A percentile compares a stretch with the other conserved stretches of the same genome.
Conservation (phyloP, 2,113 vertebrate species). For the Eulemur rufifrons region DNA sequence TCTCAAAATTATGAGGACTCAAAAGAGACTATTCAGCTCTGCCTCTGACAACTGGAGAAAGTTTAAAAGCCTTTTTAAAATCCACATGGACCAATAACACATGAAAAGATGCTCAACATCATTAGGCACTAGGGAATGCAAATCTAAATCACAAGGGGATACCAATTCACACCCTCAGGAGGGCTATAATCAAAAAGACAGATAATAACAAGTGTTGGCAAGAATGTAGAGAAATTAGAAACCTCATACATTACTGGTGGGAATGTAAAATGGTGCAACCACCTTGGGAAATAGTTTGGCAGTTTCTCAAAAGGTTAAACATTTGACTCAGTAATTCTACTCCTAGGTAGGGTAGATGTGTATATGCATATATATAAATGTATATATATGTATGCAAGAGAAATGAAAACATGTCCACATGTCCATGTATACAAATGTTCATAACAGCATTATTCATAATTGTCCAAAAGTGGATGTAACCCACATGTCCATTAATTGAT, state of each 20-base stretch:
- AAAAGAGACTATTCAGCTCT: constrained; percentile 12
- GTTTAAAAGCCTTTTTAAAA: not conserved
- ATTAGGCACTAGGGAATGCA: not conserved
- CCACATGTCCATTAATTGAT: not conserved
- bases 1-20: not conserved
- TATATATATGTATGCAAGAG: not conserved
- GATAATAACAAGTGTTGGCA: not conserved
- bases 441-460: not conserved
- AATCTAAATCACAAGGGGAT: constrained; percentile 25
- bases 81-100: not conserved
- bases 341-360: not conserved
- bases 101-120: constrained; percentile 17
- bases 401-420: not conserved
- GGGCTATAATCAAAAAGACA: not conserved
- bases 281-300: not conserved
- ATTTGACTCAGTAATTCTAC: not conserved
- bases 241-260: not conserved
- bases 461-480: not conserved
- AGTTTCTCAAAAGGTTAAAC: constrained; percentile 13
- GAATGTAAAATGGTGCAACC: not conserved
- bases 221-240: not conserved
- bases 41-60: not conserved
- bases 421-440: not conserved
- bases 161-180: not conserved
- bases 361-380: not conserved